phyloP scores from a whole-genome alignment of 2,888 invertebrate genomes.

The Lasioglossum morio region DNA sequence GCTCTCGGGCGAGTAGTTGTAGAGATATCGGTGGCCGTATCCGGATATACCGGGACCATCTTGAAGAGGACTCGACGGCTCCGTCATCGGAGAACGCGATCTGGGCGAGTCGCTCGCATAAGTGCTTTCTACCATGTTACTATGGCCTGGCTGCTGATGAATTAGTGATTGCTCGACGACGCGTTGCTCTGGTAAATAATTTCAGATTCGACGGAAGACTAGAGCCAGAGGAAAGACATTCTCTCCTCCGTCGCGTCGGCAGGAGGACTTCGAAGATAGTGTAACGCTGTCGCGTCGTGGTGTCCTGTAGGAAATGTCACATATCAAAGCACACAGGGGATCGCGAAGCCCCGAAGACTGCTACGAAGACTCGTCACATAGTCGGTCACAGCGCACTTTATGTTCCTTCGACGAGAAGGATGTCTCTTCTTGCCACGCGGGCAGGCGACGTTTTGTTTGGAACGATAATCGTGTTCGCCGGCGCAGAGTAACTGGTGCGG shows the following conservation, averaged over 20 bases:
- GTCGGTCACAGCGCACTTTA: not conserved
- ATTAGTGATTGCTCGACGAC: not conserved
- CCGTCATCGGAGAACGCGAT: conserved; percentile 83
- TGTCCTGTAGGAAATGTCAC: not conserved
- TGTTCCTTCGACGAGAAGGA: not conserved
- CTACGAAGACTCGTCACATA: not conserved
- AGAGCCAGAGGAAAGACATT: not conserved
- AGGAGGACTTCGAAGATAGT: not conserved
- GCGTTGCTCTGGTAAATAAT: not conserved
- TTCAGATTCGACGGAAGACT: not conserved
- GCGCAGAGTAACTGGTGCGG: not conserved
- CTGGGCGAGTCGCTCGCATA: conserved; percentile 81
- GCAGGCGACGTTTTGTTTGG: not conserved
- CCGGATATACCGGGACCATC: conserved; percentile 77
- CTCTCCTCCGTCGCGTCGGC: conserved; percentile 1
- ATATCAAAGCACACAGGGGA: not conserved
- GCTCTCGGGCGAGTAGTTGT: conserved; percentile 77
- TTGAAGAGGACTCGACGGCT: conserved; percentile 80
- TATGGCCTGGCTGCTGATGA: not conserved
- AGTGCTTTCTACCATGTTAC: conserved; percentile 82
- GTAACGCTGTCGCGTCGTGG: not conserved
- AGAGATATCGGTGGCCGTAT: conserved; percentile 75
- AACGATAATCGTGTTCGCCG: not conserved
- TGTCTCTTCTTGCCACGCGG: not conserved
- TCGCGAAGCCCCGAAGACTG: not conserved